Evolutionary conservation across 2,888 invertebrate genomes (phyloP), one percentile per base, ranked within the genome.

Genomic region (Nomada goodeniana): DNA sequence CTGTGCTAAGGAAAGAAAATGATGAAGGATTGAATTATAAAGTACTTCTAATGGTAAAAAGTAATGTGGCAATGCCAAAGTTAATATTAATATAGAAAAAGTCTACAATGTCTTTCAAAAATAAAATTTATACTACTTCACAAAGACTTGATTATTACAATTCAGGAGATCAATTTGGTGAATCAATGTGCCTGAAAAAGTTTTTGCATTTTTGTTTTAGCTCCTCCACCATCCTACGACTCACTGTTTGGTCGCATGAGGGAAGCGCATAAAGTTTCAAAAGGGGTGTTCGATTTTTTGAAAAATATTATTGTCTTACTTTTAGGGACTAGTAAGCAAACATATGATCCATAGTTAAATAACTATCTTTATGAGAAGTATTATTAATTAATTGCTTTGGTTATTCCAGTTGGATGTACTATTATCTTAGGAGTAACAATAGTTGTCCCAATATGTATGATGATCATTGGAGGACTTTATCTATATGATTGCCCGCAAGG

Each of bases 381-480:
- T 50, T 55, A 23, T 13, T 59, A 80, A 47, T 69, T 26, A 23
- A n/a, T 18, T 60, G 13, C 60, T 75, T 59, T n/a, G 0, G 26
- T 57, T 59, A 29, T 77, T 94, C 70, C 93, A 96, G 96, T 96
- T 92, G 96, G 96, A 26, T 96, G 96, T 91, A 96, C 96, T 47
- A 95, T 96, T 80, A 94, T 96, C 80, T 92, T 96, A 84, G 96
- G 95, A 57, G 93, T 96, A 64, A 95, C 96, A 18, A 94, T 96
- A 89, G 95, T 96, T 36, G 94, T 96, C 86, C 96, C 96, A 70
- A 94, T 96, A 84, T 95, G 95, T 85, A 96, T 96, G 96, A 95
- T 96, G 86, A 94, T 96, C 26, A 95, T 96, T 91, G 96, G 96
- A 67, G 94, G 95, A 42, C 91, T 96, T 59, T 96, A 96, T 92